Percentiles rank a stretch among this genome's conserved stretches.
phyloP scores from a whole-genome alignment of 2,797 vertebrate species.

The Sebastes matsubarae region DNA sequence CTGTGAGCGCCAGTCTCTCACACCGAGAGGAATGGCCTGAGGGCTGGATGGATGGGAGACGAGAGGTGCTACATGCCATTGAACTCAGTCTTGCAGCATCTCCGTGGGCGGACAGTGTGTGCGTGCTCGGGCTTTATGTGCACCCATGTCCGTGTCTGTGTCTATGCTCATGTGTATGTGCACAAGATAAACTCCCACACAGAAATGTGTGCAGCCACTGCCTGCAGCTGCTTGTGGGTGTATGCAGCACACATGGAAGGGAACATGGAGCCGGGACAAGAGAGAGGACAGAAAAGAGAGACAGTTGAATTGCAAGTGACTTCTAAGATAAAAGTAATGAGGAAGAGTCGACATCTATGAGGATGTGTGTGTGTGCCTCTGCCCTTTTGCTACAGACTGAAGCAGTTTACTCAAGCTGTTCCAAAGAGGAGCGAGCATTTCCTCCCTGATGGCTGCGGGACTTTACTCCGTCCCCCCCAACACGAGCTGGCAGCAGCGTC shows the following conservation, averaged over 20 bases:
- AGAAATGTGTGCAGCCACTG: slow-evolving; percentile 26
- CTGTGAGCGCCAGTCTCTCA: slow-evolving; percentile 47
- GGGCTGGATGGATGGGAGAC: slow-evolving; percentile 53
- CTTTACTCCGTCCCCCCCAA: slow-evolving; percentile 36
- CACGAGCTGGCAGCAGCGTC: slow-evolving; percentile 57
- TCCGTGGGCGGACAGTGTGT: slow-evolving; percentile 31
- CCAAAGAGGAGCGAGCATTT: slow-evolving; percentile 31
- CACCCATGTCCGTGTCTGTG: neutral
- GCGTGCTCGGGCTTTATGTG: slow-evolving; percentile 9
- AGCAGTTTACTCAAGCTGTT: slow-evolving; percentile 32
- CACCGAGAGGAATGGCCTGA: slow-evolving; percentile 29
- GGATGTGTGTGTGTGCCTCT: neutral
- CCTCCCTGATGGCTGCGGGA: slow-evolving; percentile 32
- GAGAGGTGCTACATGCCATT: slow-evolving; percentile 43
- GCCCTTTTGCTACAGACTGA: slow-evolving; percentile 26
- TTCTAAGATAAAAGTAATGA: slow-evolving; percentile 34
- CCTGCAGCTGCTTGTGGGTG: slow-evolving; percentile 50
- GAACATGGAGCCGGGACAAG: neutral
- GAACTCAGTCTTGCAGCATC: slow-evolving; percentile 43
- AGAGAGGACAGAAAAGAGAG: slow-evolving; percentile 16
- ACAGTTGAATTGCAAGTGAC: slow-evolving; percentile 39
- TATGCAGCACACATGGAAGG: neutral
- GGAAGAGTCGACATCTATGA: slow-evolving; percentile 1
- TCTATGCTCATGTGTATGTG: slow-evolving; percentile 22
- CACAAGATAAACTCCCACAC: slow-evolving; percentile 27